phyloP scores from a whole-genome alignment of 2,797 vertebrate genomes.

The Malacoctenus gilli region DNA sequence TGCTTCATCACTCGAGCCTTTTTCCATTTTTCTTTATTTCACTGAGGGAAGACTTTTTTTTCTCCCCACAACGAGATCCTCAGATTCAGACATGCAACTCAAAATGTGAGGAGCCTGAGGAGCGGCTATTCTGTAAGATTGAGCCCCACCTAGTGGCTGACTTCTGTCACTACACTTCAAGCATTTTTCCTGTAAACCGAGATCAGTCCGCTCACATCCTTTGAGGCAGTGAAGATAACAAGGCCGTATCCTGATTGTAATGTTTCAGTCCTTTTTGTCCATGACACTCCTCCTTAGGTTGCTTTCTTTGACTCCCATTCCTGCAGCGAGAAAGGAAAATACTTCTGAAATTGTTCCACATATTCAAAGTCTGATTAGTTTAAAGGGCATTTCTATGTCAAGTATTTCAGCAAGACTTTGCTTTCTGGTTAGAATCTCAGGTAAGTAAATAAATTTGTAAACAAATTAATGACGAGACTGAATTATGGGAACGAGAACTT shows the following conservation, averaged over 20 bases:
- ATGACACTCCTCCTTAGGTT: constrained; percentile 74
- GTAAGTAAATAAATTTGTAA: too few relatives aligned
- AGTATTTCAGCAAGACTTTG: too few relatives aligned
- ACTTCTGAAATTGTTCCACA: background rate
- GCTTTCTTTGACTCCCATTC: constrained; percentile 95
- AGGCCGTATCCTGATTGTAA: constrained; percentile 14
- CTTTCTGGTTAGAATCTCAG: too few relatives aligned
- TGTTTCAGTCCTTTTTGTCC: constrained; percentile 9
- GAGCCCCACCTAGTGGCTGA: constrained; percentile 69
- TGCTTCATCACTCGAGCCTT: constrained; percentile 6
- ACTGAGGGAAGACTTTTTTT: too few relatives aligned
- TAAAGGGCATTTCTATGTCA: too few relatives aligned
- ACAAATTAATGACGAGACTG: too few relatives aligned
- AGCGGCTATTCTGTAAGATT: constrained; percentile 42
- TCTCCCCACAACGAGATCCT: too few relatives aligned
- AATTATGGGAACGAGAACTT: too few relatives aligned
- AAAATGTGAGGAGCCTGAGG: constrained; percentile 2
- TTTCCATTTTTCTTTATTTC: too few relatives aligned
- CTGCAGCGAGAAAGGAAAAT: constrained; percentile 65
- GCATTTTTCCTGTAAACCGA: constrained; percentile 1
- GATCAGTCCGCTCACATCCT: background rate
- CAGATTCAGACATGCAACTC: too few relatives aligned
- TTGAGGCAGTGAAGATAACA: constrained; percentile 4
- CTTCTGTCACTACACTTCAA: constrained; percentile 33
- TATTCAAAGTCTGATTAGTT: too few relatives aligned